phyloP scores from a whole-genome alignment of 2,888 invertebrate species.

The Polyploca ridens region DNA sequence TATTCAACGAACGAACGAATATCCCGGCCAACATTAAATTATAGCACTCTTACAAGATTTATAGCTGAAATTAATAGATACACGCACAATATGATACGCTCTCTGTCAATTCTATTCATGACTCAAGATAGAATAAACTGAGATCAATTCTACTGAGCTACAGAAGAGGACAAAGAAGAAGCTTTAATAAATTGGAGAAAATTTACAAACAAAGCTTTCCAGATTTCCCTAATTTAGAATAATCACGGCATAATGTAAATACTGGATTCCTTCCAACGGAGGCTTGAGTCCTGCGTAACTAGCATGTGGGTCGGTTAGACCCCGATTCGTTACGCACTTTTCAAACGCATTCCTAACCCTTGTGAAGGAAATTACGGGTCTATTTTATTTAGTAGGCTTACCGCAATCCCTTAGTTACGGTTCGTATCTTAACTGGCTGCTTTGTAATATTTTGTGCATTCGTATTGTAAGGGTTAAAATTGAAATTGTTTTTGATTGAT shows the following conservation, averaged over 20 bases:
- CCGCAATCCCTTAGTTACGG: neutral
- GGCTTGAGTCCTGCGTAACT: neutral
- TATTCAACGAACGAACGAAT: no score
- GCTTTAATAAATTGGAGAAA: no score
- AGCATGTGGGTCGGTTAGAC: neutral
- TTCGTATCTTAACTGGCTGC: neutral
- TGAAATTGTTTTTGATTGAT: no score
- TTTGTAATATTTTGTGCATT: neutral
- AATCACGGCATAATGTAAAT: neutral
- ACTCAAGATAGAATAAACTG: no score
- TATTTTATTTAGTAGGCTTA: neutral
- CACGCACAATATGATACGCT: no score
- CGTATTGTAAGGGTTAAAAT: neutral
- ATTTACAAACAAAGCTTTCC: neutral
- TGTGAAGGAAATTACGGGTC: neutral
- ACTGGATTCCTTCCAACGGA: neutral
- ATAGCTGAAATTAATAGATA: no score
- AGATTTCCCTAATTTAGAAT: neutral
- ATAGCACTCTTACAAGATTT: no score
- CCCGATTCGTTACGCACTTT: slow-evolving; percentile 2
- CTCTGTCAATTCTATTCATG: no score
- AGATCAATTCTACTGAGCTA: no score
- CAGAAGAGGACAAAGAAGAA: no score
- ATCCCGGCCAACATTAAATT: no score
- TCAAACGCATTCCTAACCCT: slow-evolving; percentile 1